Evolutionary conservation across 2,888 invertebrate genomes (phyloP), one percentile per base, ranked within the genome.

Genomic region (Parochlus steinenii): DNA sequence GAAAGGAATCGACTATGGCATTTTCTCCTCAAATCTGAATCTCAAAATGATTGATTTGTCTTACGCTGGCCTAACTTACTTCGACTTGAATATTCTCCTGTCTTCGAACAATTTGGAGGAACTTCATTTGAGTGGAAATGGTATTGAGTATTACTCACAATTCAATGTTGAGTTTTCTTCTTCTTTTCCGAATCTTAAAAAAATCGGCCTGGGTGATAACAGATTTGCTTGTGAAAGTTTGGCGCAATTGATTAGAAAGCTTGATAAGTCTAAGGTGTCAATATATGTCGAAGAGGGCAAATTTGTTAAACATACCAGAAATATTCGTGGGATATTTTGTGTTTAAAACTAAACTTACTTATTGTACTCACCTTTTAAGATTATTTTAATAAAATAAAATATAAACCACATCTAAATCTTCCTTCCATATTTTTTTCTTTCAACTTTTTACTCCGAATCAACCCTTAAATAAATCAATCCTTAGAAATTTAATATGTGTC

Each of bases 21-120:
- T 28, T 7, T 34, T 34, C n/a, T 6, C 34, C 6, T 34, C 34
- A 8, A 34, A 34, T 15, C 27, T n/a, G 3, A 20, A 28, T 5
- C 14, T 34, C 5, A 27, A 34, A 22, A 34, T 14, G 12, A 28
- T 34, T 19, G 34, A 34, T 16, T 14, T 34, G 5, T 34, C 34
- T n/a, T 19, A 34, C 28, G 28, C 27, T 22, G 10, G 14, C 12
- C 20, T 27, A 14, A 16, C 34, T 10, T 34, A 34, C 10, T 34
- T 34, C 14, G 34, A 34, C 8, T 22, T 34, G 3, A 14, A 34
- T 15, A 20, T 18, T 11, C 20, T 34, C 4, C 15, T 34, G 10
- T 34, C 34, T 6, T 2, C 22, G 6, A 11, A 15, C 17, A 34
- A 15, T 8, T 14, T 34, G 8, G 28, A 28, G 15, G 28, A 14